A percentile compares a stretch with the other conserved stretches of the same genome.
These are phyloP conservation scores for Rhombomys opimus DNA, from an alignment of 2,113 vertebrate genomes.

Conservation along the genomic window DNA sequence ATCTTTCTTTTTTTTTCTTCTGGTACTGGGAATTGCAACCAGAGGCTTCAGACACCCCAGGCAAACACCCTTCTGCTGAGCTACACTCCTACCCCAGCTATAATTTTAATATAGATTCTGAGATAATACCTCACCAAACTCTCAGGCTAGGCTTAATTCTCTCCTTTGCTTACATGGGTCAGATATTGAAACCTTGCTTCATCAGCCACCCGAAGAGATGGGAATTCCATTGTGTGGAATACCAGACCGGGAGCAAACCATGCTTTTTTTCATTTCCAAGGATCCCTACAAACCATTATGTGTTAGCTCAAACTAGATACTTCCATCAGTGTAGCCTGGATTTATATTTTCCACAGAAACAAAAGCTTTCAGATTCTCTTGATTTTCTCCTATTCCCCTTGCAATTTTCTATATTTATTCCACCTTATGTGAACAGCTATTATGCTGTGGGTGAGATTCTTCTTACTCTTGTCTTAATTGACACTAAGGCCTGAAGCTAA, in stretches of 20 bases:
- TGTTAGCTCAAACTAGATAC: background rate
- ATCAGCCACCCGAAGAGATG: no score
- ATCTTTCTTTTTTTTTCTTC: background rate
- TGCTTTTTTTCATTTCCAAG: background rate
- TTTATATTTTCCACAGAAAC: background rate
- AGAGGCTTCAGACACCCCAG: background rate
- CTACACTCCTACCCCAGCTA: background rate
- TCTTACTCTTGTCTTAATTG: background rate
- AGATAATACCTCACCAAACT: background rate
- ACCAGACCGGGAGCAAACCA: background rate
- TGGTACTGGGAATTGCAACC: background rate
- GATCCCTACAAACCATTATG: background rate
- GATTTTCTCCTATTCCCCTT: background rate
- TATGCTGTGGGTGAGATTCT: background rate
- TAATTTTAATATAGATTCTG: background rate
- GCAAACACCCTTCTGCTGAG: background rate
- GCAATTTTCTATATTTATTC: background rate
- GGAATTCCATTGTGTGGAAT: no score
- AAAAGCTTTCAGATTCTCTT: background rate
- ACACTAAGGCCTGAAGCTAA: background rate
- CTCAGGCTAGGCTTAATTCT: background rate
- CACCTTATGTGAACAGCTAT: background rate
- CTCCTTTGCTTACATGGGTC: background rate
- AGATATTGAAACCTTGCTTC: background rate
- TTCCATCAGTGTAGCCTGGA: background rate